Evolutionary conservation across 2,888 invertebrate genomes (phyloP).

Genomic region (Tanytarsus gracilentus): DNA sequence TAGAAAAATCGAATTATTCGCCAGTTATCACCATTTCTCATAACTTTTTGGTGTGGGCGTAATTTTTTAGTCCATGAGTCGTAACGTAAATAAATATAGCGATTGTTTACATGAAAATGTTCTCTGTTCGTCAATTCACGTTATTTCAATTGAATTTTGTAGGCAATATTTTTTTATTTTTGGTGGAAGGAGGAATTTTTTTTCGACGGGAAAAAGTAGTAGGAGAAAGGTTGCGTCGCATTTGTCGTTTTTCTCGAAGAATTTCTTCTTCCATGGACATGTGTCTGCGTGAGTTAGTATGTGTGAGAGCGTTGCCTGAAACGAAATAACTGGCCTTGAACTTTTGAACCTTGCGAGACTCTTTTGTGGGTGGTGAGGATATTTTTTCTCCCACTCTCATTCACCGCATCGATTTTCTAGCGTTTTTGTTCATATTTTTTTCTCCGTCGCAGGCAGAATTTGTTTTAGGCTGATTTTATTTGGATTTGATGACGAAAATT

Average conservation of each 20-base stretch:
- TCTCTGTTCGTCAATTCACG: too few relatives aligned
- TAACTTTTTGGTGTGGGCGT: background rate
- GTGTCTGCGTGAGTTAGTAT: background rate
- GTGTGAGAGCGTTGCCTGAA: background rate
- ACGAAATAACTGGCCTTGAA: conserved; percentile 16
- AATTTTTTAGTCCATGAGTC: too few relatives aligned
- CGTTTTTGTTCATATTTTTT: too few relatives aligned
- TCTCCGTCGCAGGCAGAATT: too few relatives aligned
- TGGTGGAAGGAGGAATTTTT: background rate
- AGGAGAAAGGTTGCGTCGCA: background rate
- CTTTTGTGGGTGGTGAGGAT: background rate
- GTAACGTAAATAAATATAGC: too few relatives aligned
- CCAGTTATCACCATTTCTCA: conserved; percentile 14
- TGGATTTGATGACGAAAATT: too few relatives aligned
- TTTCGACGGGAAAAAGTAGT: background rate
- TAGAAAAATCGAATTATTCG: background rate
- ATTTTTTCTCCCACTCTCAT: too few relatives aligned
- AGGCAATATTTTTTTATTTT: background rate
- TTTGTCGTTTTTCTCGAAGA: too few relatives aligned
- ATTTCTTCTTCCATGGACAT: too few relatives aligned
- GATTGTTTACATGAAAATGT: too few relatives aligned
- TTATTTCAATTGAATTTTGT: background rate
- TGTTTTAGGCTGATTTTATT: too few relatives aligned
- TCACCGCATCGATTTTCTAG: too few relatives aligned
- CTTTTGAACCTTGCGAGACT: conserved; percentile 23